Conservation (phyloP, 2,113 vertebrate species). For the Amphilophus citrinellus region DNA sequence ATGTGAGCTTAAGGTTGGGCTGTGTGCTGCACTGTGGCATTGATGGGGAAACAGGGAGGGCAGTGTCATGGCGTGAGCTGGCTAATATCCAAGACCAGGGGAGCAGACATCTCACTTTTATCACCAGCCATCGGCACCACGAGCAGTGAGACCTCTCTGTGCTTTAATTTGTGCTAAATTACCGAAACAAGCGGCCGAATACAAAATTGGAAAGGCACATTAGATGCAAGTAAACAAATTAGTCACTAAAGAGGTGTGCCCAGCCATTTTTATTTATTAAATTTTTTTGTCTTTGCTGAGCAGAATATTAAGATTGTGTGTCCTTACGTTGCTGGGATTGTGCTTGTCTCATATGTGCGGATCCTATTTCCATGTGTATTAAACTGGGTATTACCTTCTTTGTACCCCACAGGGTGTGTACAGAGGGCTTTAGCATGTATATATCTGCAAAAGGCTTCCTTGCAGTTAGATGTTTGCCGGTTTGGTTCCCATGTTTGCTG, state of each 20-base stretch:
- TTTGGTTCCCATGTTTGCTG: not conserved
- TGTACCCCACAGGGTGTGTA: not conserved
- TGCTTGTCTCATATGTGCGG: not conserved
- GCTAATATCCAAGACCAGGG: slow-evolving; percentile 47
- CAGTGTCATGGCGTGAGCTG: slow-evolving; percentile 48
- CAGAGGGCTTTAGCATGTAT: not conserved
- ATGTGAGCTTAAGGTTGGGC: slow-evolving; percentile 26
- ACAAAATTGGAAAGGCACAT: slow-evolving; percentile 52
- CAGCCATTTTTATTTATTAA: not conserved
- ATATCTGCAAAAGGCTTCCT: not conserved
- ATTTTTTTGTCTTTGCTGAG: not conserved
- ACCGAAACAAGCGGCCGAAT: slow-evolving; percentile 47
- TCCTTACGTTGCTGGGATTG: not conserved
- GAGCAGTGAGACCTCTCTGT: not conserved
- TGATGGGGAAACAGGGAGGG: slow-evolving; percentile 39
- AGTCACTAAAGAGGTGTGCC: slow-evolving; percentile 12
- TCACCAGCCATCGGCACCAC: slow-evolving; percentile 39
- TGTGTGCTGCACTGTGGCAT: not conserved
- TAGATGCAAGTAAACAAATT: slow-evolving; percentile 53
- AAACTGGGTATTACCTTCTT: slow-evolving; percentile 5
- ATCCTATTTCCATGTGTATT: slow-evolving; percentile 9
- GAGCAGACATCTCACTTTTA: slow-evolving; percentile 51
- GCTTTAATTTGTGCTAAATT: slow-evolving; percentile 58
- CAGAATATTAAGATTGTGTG: not conserved
- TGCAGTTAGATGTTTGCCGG: slow-evolving; percentile 6